Base-by-base conservation (phyloP, 2,888 invertebrate genomes). In the Diadegma fenestrale region DNA sequence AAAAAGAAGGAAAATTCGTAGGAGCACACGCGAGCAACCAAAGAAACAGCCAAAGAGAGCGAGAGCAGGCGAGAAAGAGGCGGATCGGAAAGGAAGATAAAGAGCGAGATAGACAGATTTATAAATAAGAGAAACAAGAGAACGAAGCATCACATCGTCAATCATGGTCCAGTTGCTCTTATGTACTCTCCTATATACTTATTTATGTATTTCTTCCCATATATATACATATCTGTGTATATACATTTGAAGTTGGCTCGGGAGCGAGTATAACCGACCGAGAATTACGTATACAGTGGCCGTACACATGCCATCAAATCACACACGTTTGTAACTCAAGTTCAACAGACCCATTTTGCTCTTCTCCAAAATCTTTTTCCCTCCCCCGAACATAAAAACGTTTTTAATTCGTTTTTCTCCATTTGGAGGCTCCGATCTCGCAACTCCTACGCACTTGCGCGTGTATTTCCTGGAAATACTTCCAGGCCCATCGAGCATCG, bases 111-210 rank as follows among this genome's bases (percentile, higher is more conserved):
- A 63, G 81, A 80, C 77, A 71, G 78, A 82, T 68, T 80, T 71
- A 84, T 61, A 82, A 58, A 61, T 30, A 79, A 86, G 84, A 86
- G 71, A 78, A 81, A 63, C 78, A 80, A 68, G 86, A 86, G 48
- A 71, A 84, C 79, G 85, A 88, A 87, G 90, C 89, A 90, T 90
- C 90, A 88, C 90, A 90, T 92, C 92, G 92, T 92, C 92, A 92
- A 92, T 92, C 92, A 92, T 89, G 91, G 92, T 92, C 92, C 92
- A 92, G 92, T 92, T 92, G 90, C 90, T 91, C 88, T 89, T 89
- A 91, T 91, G 88, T 91, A 91, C 82, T 90, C 63, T 48, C 7
- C 63, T 69, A 37, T 81, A 71, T 61, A 66, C 33, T 45, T 80
- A 14, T 66, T 51, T 76, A 75, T 77, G 72, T 81, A 61, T 63